Conservation (phyloP, 2,888 invertebrate genomes). For the Oscheius myriophilus region DNA sequence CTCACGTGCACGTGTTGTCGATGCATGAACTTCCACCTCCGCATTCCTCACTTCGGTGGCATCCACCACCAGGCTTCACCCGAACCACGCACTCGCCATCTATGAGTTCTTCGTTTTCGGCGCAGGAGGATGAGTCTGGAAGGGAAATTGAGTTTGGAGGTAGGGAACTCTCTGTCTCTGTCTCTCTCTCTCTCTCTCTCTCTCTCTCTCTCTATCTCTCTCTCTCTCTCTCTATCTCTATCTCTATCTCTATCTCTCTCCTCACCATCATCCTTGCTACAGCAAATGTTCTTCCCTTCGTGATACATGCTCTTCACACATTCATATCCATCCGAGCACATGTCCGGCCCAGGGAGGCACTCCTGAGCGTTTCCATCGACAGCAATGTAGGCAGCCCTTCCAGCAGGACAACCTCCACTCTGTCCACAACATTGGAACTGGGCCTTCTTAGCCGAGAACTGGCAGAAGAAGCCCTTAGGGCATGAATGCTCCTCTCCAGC, state of each 20-base stretch:
- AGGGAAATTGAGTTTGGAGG: too few species aligned
- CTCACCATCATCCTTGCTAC: constrained; percentile 47
- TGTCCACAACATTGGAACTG: constrained; percentile 61
- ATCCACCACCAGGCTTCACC: constrained; percentile 44
- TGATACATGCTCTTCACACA: constrained; percentile 47
- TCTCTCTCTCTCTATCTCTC: too few species aligned
- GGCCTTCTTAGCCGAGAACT: constrained; percentile 49
- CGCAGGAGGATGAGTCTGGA: constrained; percentile 27
- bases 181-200: too few species aligned
- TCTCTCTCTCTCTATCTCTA: too few species aligned
- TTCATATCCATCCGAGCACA: constrained; percentile 54
- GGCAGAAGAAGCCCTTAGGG: constrained; percentile 57
- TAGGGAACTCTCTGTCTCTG: too few species aligned
- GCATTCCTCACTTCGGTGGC: constrained; percentile 50
- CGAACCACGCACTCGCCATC: constrained; percentile 45
- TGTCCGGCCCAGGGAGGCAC: constrained; percentile 47
- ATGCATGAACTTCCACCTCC: constrained; percentile 48
- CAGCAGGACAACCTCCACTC: constrained; percentile 52
- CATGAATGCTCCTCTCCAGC: constrained; percentile 53
- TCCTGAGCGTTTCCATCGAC: constrained; percentile 54
- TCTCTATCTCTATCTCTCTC: not conserved
- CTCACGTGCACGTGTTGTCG: constrained; percentile 45
- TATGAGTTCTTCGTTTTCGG: constrained; percentile 45
- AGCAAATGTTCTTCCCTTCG: constrained; percentile 52
- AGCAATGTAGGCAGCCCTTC: constrained; percentile 53